A percentile compares a stretch with the other conserved stretches of the same genome.
These are phyloP conservation scores for Tipula helvola DNA, from an alignment of 2,888 invertebrate genomes.

Conservation along the genomic window DNA sequence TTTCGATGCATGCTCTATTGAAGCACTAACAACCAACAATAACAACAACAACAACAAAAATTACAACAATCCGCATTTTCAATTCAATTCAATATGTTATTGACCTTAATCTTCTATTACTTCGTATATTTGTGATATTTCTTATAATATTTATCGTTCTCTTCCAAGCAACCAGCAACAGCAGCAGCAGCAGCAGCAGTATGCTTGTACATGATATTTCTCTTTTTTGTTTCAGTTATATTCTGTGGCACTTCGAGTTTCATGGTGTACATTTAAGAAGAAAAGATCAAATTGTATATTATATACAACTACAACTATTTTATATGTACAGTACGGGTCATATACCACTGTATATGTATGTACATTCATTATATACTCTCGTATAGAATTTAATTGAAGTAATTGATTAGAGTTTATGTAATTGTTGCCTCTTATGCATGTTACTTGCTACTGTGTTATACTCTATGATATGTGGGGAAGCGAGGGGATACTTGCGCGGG, in stretches of 20 bases:
- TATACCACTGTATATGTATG: not conserved
- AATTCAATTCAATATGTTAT: conserved; percentile 9
- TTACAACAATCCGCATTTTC: not conserved
- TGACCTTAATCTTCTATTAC: conserved; percentile 10
- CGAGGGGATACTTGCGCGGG: not conserved
- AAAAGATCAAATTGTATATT: not conserved
- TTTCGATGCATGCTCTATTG: not conserved
- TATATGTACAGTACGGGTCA: not conserved
- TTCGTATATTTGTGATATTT: not conserved
- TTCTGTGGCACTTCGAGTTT: not conserved
- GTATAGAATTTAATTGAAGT: not conserved
- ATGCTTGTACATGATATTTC: not conserved
- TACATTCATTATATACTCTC: not conserved
- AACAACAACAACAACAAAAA: not conserved
- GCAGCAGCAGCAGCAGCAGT: not conserved
- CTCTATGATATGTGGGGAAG: not conserved
- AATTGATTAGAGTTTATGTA: conserved; percentile 4
- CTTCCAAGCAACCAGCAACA: not conserved
- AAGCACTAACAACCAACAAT: not conserved
- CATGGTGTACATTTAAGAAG: not conserved
- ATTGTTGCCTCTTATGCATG: not conserved
- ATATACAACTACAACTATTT: not conserved
- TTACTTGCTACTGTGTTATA: not conserved
- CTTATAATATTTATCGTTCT: not conserved
- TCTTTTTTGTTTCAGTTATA: not conserved